Conservation (phyloP, 1,140 invertebrate species). For the Lineus longissimus region DNA sequence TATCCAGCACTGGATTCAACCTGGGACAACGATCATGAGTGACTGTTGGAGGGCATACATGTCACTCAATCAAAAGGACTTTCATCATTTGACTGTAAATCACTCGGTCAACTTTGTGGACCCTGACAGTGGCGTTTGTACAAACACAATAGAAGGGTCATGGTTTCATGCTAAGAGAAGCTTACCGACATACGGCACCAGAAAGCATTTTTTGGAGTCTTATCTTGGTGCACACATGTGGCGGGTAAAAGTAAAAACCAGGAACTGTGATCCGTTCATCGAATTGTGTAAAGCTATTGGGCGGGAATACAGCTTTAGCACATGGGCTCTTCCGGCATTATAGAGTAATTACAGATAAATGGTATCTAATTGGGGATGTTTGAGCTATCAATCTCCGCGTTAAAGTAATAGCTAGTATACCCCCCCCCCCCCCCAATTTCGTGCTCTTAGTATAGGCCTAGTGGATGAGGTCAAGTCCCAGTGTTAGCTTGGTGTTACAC, state of each 20-base stretch:
- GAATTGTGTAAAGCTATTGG: no score
- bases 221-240: background rate
- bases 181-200: background rate
- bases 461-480: no score
- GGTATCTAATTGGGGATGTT: no score
- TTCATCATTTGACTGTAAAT: conserved; percentile 6
- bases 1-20: conserved; percentile 16
- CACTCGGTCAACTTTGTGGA: conserved; percentile 13
- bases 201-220: background rate
- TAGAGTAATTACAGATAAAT: no score
- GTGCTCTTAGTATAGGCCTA: no score
- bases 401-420: no score
- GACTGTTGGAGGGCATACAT: conserved; percentile 19
- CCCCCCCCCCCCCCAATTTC: no score
- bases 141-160: conserved; percentile 14
- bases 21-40: conserved; percentile 14
- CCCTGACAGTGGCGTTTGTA: conserved; percentile 10
- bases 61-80: conserved; percentile 9
- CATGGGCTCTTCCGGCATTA: no score
- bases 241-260: background rate
- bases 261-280: no score
- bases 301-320: no score
- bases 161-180: conserved; percentile 18
- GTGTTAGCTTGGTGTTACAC: no score
- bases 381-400: no score